A percentile compares a stretch with the other conserved stretches of the same genome.
Conservation (phyloP, 2,797 vertebrate species). For the Onychomys arenicola region DNA sequence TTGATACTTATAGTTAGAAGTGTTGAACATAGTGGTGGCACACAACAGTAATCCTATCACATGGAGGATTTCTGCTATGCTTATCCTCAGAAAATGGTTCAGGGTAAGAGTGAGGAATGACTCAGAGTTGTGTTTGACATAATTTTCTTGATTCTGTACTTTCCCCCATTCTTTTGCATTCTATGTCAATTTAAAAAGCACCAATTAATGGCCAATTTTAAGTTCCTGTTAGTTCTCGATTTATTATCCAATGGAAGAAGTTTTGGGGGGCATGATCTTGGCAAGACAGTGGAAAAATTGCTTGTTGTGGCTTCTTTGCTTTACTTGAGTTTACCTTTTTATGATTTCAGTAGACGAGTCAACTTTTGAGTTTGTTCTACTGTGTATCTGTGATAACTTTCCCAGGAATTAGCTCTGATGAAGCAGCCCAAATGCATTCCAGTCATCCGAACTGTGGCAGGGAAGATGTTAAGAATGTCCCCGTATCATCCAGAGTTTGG, state of each 20-base stretch:
- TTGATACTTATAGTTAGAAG: background rate
- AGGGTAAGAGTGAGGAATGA: background rate
- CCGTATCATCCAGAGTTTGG: background rate
- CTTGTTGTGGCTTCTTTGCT: constrained; percentile 51
- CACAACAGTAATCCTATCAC: background rate
- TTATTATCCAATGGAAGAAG: constrained; percentile 59
- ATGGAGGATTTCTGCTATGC: background rate
- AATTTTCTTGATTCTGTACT: constrained; percentile 15
- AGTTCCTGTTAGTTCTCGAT: constrained; percentile 44
- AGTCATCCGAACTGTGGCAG: background rate
- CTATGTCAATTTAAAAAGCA: constrained; percentile 64
- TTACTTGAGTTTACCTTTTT: constrained; percentile 24
- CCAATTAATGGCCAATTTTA: constrained; percentile 62
- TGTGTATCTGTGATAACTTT: background rate
- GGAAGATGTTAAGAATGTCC: constrained; percentile 12
- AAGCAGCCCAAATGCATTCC: background rate
- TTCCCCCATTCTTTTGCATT: constrained; percentile 30
- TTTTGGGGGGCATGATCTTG: constrained; percentile 54
- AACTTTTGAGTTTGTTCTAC: constrained; percentile 44
- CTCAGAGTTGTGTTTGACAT: background rate
- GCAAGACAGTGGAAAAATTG: constrained; percentile 48
- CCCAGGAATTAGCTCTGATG: background rate
- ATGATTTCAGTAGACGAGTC: background rate
- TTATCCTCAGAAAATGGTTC: background rate
- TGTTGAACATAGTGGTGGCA: background rate